Evolutionary conservation across 2,888 invertebrate species (phyloP).

Genomic region (Vesta saturnalis): DNA sequence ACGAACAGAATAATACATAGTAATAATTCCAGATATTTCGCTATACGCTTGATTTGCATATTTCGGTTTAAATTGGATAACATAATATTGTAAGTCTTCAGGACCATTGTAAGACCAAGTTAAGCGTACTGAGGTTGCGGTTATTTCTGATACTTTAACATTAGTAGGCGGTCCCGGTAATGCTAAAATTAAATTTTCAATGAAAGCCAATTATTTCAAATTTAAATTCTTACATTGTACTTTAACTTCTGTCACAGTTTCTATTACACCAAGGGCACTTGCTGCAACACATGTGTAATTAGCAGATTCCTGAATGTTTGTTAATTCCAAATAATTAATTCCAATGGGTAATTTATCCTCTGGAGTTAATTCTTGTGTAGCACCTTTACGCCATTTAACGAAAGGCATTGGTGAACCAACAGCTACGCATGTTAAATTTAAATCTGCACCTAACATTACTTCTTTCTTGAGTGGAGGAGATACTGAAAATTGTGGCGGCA

Average conservation of each 20-base stretch:
- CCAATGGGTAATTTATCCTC: slow-evolving; percentile 88
- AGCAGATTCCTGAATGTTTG: slow-evolving; percentile 88
- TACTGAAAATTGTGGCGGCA: slow-evolving; percentile 95
- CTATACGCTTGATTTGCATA: slow-evolving; percentile 91
- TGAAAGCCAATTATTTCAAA: not conserved
- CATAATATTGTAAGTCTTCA: slow-evolving; percentile 94
- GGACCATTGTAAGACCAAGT: slow-evolving; percentile 92
- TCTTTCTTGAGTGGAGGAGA: slow-evolving; percentile 87
- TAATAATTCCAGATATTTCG: slow-evolving; percentile 92
- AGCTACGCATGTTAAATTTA: slow-evolving; percentile 96
- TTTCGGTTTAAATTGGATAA: slow-evolving; percentile 96
- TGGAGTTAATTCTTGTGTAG: slow-evolving; percentile 84
- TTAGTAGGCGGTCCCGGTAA: slow-evolving; percentile 91
- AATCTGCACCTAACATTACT: slow-evolving; percentile 89
- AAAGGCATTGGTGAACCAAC: slow-evolving; percentile 98
- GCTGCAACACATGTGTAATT: slow-evolving; percentile 98
- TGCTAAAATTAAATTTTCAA: slow-evolving; percentile 67
- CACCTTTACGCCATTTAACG: slow-evolving; percentile 91
- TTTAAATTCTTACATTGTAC: slow-evolving; percentile 87
- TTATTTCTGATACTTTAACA: slow-evolving; percentile 91
- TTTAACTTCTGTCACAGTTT: slow-evolving; percentile 87
- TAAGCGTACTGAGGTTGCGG: slow-evolving; percentile 90
- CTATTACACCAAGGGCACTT: slow-evolving; percentile 92
- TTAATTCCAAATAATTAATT: slow-evolving; percentile 86
- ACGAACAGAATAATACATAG: slow-evolving; percentile 91